Base-by-base conservation (phyloP, 2,797 vertebrate genomes). In the Orestias chungarensis region DNA sequence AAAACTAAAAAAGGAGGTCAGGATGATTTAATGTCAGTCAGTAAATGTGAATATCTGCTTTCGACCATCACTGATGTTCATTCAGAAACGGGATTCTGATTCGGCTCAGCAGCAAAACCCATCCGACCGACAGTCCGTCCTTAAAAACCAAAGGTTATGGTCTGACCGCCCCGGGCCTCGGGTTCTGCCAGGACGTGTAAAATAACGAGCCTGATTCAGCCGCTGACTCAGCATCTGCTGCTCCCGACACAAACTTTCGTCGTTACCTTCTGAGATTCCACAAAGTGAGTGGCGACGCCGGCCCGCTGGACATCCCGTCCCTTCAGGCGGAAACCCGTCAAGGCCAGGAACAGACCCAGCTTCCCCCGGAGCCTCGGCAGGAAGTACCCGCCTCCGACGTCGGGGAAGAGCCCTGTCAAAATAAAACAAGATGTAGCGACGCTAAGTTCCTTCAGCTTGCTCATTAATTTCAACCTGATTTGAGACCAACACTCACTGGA, bases 381-480 rank as follows among this genome's bases (percentile, higher is more conserved):
- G 88, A 99, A 99, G 88, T 96, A 96, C 35, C 98, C 98, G 35
- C 97, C 97, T 31, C 98, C 98, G 8, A 99, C 97, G 64, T 99
- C 98, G 62, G 98, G 97, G 80, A 99, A 97, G 49, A 99, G 93
- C 35, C 98, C 98, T 99, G 87, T 8, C 86, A 90, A 76, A 80
- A 62, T 4, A 54, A 80, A 76, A 80, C 50, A 20, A 38, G 64
- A 15, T 65, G n/a, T 11, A 12, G 33, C 14, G 33, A 61, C 33
- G 11, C 57, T 61, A 33, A 31, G 59, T 40, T 23, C 40, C 40
- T 10, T 55, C 2, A 31, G n/a, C n/a, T n/a, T n/a, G n/a, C n/a
- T 18, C 10, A n/a, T 25, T 3, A 50, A 25, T 9, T 50, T 25
- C 49, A n/a, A n/a, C 49, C 12, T 9, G 8, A 11, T 11, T 25